These are phyloP conservation scores for Popillia japonica DNA, from an alignment of 1,140 invertebrate genomes.

Conservation along the genomic window DNA sequence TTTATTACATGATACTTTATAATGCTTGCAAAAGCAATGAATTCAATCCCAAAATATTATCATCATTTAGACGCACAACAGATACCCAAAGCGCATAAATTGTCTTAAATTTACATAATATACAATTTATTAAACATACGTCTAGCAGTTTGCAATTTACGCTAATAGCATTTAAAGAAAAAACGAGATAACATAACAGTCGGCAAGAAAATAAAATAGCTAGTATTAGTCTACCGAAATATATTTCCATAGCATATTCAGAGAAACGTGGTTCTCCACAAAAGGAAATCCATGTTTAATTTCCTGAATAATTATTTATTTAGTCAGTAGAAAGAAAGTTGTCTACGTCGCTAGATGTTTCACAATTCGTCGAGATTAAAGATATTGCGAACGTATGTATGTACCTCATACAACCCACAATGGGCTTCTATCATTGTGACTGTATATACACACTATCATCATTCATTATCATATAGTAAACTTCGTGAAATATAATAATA, in stretches of 20 bases:
- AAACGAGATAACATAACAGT: neutral
- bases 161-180: neutral
- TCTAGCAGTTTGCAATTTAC: neutral
- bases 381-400: neutral
- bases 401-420: slow-evolving; percentile 14
- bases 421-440: neutral
- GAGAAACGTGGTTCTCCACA: neutral
- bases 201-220: neutral
- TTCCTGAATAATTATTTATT: slow-evolving; percentile 17
- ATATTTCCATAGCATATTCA: neutral
- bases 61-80: too few species aligned
- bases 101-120: slow-evolving; percentile 3
- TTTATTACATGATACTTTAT: neutral
- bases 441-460: neutral
- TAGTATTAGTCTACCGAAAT: neutral
- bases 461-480: neutral
- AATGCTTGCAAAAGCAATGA: too few species aligned
- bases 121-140: neutral
- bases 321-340: neutral
- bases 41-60: too few species aligned
- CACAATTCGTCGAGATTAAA: neutral
- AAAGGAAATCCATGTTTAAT: slow-evolving; percentile 10
- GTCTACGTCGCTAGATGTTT: neutral
- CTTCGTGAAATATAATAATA: neutral
- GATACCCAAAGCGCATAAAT: neutral